Evolutionary conservation across 2,888 invertebrate genomes (phyloP), one percentile per base, ranked within the genome.

Genomic region (Spilarctia lutea): DNA sequence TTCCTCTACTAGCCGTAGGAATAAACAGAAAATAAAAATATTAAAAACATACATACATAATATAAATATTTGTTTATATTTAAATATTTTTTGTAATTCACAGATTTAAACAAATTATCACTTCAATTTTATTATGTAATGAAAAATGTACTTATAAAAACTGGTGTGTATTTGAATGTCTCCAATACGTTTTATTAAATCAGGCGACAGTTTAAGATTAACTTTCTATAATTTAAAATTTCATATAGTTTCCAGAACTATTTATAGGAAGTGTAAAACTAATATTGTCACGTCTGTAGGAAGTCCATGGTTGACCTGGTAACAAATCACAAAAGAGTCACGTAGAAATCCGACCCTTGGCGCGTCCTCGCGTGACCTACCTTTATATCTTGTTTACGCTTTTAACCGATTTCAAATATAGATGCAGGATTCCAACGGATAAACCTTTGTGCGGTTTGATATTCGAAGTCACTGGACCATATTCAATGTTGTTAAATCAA

Each of bases 281-380:
- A 71, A 75, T 75, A 76, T 70, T 71, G 56, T 69, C 68, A 45
- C 45, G 18, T 27, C 56, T 69, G 75, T 65, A 72, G 68, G 74
- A 76, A 78, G 48, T 30, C 30, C 78, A 70, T 20, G 65, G 60
- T 72, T 80, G 81, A 82, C 78, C 79, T 76, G 73, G 71, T 74
- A 78, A 73, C 67, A 72, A 75, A 68, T 69, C 74, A 86, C 82
- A 86, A 85, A 84, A 77, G 81, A 75, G 82, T 83, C 89, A 88
- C 84, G 85, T 85, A 81, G 77, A 79, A 83, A 86, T 86, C 83
- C 84, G 81, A 79, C 79, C 82, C 82, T 27, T 68, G 56, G 79
- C 72, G 71, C 75, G 78, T 76, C 71, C 82, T 84, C 82, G 82
- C 85, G 83, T 85, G 87, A 84, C 81, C 81, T 75, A 76, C 76